These are phyloP conservation scores for Lagothrix lagotricha DNA, from an alignment of 2,797 vertebrate genomes.

Conservation along the genomic window DNA sequence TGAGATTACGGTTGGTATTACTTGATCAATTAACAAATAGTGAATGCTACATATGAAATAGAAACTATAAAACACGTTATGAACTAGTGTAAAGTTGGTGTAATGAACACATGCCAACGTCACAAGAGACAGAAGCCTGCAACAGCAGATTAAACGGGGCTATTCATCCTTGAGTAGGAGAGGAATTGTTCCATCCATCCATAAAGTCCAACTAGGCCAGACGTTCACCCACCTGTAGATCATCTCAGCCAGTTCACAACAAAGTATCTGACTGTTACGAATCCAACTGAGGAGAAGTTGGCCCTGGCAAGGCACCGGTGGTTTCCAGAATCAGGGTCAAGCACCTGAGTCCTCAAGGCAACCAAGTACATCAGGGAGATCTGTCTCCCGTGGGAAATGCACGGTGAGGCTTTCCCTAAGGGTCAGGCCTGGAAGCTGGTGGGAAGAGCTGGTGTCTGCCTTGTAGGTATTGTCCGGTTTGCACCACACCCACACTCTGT, in stretches of 20 bases:
- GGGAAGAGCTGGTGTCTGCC: neutral
- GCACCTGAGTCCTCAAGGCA: slow-evolving; percentile 23
- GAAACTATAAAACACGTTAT: neutral
- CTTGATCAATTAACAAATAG: neutral
- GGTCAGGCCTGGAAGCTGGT: neutral
- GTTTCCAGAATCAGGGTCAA: neutral
- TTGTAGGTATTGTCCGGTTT: neutral
- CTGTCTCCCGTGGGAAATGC: neutral
- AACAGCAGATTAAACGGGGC: no score
- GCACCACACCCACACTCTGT: neutral
- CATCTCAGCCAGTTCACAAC: neutral
- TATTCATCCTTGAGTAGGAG: neutral
- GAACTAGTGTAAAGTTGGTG: neutral
- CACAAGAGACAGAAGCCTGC: neutral
- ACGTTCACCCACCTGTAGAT: neutral
- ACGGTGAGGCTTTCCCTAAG: neutral
- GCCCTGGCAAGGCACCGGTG: neutral
- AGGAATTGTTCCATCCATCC: neutral
- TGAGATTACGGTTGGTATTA: neutral
- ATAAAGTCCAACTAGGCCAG: neutral
- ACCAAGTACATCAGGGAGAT: neutral
- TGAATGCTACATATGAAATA: neutral
- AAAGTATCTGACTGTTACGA: neutral
- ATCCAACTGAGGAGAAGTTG: neutral
- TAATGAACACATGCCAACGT: neutral